Evolutionary conservation across 92 coral and sea anemone species (phyloP).

Genomic region (Zoanthus solanderi): DNA sequence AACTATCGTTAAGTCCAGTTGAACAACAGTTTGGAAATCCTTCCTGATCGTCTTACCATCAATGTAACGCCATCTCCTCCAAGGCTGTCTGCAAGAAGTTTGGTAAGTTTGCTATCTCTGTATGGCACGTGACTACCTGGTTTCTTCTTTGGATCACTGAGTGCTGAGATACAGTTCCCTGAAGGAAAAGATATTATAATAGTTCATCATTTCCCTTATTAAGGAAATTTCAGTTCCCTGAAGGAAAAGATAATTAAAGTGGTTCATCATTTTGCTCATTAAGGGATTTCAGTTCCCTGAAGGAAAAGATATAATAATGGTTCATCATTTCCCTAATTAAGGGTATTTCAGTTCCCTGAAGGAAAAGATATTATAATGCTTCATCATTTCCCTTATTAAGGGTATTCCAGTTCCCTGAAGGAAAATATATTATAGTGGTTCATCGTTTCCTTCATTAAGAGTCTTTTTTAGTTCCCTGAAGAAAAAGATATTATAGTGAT

Average conservation of each 20-base stretch:
- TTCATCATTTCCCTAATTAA: too few species aligned
- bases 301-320: too few species aligned
- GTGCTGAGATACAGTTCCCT: slow-evolving; percentile 98
- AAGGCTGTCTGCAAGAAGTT: slow-evolving; percentile 94
- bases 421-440: not conserved
- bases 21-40: not conserved
- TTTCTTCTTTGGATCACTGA: slow-evolving; percentile 91
- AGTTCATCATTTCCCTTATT: not conserved
- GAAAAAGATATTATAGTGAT: too few species aligned
- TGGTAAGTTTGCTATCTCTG: slow-evolving; percentile 97
- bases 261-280: too few species aligned
- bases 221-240: not conserved
- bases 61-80: slow-evolving; percentile 99
- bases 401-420: slow-evolving; percentile 81
- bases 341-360: too few species aligned
- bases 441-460: not conserved
- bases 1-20: too few species aligned
- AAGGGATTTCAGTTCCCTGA: too few species aligned
- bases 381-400: too few species aligned
- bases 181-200: not conserved
- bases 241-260: not conserved
- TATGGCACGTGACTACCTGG: slow-evolving; percentile 90
- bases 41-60: slow-evolving; percentile 70
- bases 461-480: not conserved
- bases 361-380: too few species aligned